These are phyloP conservation scores for Pecten maximus DNA, from an alignment of 2,888 invertebrate species.

Conservation along the genomic window DNA sequence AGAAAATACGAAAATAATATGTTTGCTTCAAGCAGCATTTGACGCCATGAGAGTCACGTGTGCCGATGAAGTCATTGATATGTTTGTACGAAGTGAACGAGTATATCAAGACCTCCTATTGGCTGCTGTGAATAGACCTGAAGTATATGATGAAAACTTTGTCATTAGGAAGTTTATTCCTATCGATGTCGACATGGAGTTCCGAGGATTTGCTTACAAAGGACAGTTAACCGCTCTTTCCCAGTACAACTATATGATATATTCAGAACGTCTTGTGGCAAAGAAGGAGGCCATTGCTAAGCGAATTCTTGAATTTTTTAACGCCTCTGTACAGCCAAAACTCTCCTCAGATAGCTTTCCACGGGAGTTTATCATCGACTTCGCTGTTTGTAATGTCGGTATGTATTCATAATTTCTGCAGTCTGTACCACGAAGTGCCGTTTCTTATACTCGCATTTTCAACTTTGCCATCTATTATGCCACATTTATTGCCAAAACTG, in stretches of 20 bases:
- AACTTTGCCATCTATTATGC: too few relatives aligned
- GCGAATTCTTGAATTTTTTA: conserved; percentile 63
- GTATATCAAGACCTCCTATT: conserved; percentile 75
- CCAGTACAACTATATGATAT: conserved; percentile 76
- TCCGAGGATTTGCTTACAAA: conserved; percentile 73
- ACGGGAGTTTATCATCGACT: conserved; percentile 71
- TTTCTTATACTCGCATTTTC: too few relatives aligned
- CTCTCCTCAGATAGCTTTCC: conserved; percentile 61
- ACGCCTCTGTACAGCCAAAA: conserved; percentile 61
- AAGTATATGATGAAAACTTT: conserved; percentile 72
- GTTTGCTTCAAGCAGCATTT: conserved; percentile 72
- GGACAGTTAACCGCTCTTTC: conserved; percentile 68
- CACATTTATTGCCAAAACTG: too few relatives aligned
- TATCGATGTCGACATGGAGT: conserved; percentile 77
- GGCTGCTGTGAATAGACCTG: conserved; percentile 67
- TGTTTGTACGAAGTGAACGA: conserved; percentile 73
- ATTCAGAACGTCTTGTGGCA: conserved; percentile 63
- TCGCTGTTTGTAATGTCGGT: conserved; percentile 72
- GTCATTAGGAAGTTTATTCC: conserved; percentile 72
- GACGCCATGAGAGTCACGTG: conserved; percentile 65
- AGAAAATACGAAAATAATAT: conserved; percentile 72
- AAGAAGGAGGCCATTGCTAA: conserved; percentile 59
- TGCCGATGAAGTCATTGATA: conserved; percentile 69
- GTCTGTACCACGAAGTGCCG: too few relatives aligned
- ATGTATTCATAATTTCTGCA: conserved; percentile 37